Percentiles rank a stretch among this genome's conserved stretches.
Conservation (phyloP, 2,113 vertebrate species). For the Cheirogaleus medius region DNA sequence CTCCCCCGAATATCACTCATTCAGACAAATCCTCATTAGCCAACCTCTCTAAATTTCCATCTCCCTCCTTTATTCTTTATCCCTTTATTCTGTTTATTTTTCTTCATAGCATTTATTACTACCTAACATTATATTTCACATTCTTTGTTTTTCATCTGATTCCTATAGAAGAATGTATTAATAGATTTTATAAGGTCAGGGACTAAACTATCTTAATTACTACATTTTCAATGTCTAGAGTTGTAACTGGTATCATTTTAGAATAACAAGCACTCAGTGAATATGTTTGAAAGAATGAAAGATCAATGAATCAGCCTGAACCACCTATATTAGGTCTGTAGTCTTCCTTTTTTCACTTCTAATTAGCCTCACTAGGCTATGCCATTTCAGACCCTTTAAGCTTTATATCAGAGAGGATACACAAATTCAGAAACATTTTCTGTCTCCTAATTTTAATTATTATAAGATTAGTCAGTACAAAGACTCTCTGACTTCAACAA, state of each 20-base stretch:
- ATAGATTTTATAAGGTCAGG: not conserved
- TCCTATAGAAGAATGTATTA: not conserved
- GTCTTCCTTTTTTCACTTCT: not conserved
- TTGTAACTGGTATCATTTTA: not conserved
- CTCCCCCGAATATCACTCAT: not conserved
- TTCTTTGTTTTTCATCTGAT: not conserved
- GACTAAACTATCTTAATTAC: not conserved
- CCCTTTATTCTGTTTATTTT: not conserved
- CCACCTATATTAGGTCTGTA: not conserved
- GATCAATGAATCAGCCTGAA: not conserved
- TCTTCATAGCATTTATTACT: not conserved
- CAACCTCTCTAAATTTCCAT: not conserved
- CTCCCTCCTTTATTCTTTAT: not conserved
- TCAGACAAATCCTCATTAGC: not conserved
- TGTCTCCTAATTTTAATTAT: not conserved
- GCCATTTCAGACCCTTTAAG: not conserved
- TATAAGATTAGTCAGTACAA: not conserved
- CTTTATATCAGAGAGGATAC: not conserved
- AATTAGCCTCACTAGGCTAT: not conserved
- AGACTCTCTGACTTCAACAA: not conserved
- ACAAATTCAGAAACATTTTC: not conserved
- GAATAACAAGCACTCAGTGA: not conserved
- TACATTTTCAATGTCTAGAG: not conserved
- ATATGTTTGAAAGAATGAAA: not conserved
- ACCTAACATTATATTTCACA: not conserved